Evolutionary conservation across 2,888 invertebrate genomes (phyloP).

Genomic region (Philaethria dido): DNA sequence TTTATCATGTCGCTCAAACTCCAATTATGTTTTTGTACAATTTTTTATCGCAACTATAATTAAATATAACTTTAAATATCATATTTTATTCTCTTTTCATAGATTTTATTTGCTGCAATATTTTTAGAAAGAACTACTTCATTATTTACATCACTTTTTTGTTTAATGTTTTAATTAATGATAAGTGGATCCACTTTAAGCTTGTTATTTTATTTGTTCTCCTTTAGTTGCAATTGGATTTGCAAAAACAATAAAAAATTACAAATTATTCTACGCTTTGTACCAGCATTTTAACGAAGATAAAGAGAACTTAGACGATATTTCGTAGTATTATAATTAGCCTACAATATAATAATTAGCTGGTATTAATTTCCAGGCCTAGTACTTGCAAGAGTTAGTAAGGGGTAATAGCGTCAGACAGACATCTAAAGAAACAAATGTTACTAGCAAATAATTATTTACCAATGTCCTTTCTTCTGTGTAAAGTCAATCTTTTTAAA

Average conservation of each 20-base stretch:
- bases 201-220: background rate
- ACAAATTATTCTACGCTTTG: background rate
- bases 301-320: background rate
- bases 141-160: background rate
- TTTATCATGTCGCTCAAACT: no score
- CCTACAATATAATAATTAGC: background rate
- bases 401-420: background rate
- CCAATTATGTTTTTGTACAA: no score
- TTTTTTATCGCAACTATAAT: no score
- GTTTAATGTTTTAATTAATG: background rate
- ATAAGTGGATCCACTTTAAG: constrained; percentile 4
- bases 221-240: background rate
- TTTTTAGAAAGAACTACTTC: background rate
- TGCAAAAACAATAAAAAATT: background rate
- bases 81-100: background rate
- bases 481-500: no score
- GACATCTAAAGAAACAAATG: no score
- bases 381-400: background rate
- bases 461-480: no score
- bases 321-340: background rate
- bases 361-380: background rate
- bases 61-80: no score
- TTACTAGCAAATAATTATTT: no score
- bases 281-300: background rate
- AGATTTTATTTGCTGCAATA: background rate